Percentiles rank a stretch among this genome's conserved stretches.
phyloP scores from a whole-genome alignment of 2,888 invertebrate species.

The Gisinianus flammeolus region DNA sequence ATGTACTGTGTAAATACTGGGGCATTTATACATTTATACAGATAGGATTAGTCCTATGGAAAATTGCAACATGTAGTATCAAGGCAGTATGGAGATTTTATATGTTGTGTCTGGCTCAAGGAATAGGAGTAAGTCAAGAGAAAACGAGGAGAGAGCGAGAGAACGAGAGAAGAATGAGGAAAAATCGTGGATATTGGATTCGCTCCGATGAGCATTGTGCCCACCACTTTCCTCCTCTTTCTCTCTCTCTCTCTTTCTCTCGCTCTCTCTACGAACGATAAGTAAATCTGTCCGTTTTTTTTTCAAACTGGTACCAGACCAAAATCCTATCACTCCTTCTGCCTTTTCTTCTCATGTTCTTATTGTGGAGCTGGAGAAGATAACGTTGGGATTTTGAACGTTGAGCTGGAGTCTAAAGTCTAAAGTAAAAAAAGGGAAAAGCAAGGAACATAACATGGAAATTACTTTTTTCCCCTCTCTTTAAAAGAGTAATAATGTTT shows the following conservation, averaged over 20 bases:
- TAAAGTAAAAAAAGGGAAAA: slow-evolving; percentile 4
- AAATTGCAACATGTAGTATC: too few relatives aligned
- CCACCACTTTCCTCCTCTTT: slow-evolving; percentile 20
- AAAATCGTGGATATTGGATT: slow-evolving; percentile 38
- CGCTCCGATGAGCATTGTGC: slow-evolving; percentile 23
- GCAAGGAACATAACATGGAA: slow-evolving; percentile 14
- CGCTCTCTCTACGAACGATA: too few relatives aligned
- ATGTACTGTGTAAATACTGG: too few relatives aligned
- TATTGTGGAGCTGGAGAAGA: neutral
- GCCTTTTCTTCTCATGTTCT: too few relatives aligned
- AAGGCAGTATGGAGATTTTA: too few relatives aligned
- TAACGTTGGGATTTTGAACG: neutral
- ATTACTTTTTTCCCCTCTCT: neutral
- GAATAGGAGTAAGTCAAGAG: neutral
- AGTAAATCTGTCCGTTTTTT: neutral
- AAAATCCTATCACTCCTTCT: too few relatives aligned
- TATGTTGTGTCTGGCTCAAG: neutral
- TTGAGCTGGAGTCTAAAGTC: neutral
- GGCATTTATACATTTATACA: too few relatives aligned
- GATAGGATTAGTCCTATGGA: too few relatives aligned
- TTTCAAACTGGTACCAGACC: too few relatives aligned
- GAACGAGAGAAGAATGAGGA: slow-evolving; percentile 4
- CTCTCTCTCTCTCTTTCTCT: neutral
- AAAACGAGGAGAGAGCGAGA: neutral
- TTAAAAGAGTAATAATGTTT: too few relatives aligned